These are phyloP conservation scores for Microctonus aethiopoides DNA, from an alignment of 2,888 invertebrate species.

Conservation along the genomic window DNA sequence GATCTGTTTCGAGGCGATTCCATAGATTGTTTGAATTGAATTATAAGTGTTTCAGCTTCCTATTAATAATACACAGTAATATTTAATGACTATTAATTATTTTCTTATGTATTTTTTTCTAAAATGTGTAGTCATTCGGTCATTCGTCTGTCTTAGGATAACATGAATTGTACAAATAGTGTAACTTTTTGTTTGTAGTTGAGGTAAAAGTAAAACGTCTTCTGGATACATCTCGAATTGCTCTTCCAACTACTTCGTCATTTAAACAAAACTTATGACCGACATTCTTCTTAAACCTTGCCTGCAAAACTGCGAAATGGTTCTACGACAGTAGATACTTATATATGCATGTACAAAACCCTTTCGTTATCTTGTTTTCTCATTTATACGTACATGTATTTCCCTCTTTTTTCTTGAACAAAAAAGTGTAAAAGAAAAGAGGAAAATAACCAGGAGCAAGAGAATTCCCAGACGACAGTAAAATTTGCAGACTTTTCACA, in stretches of 20 bases:
- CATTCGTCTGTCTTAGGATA: constrained; percentile 26
- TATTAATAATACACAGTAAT: too few species aligned
- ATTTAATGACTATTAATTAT: too few species aligned
- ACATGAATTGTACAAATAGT: constrained; percentile 3
- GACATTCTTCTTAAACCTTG: constrained; percentile 25
- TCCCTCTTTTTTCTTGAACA: neutral
- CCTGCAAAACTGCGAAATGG: constrained; percentile 22
- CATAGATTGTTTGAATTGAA: too few species aligned
- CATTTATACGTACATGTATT: neutral
- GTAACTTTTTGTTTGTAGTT: neutral
- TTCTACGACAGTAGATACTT: neutral
- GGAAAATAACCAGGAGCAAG: constrained; percentile 27
- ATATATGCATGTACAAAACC: neutral
- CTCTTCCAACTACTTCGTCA: neutral
- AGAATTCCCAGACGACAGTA: constrained; percentile 48
- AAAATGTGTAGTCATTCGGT: constrained; percentile 14
- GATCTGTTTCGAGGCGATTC: too few species aligned
- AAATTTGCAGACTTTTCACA: constrained; percentile 39
- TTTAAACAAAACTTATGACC: constrained; percentile 19
- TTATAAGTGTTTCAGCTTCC: too few species aligned
- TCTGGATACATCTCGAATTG: neutral
- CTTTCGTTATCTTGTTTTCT: constrained; percentile 6
- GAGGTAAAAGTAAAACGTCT: neutral
- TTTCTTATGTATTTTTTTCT: neutral
- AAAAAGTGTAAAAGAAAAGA: constrained; percentile 3